Conservation (phyloP, 2,113 vertebrate genomes). For the Caranx melampygus region DNA sequence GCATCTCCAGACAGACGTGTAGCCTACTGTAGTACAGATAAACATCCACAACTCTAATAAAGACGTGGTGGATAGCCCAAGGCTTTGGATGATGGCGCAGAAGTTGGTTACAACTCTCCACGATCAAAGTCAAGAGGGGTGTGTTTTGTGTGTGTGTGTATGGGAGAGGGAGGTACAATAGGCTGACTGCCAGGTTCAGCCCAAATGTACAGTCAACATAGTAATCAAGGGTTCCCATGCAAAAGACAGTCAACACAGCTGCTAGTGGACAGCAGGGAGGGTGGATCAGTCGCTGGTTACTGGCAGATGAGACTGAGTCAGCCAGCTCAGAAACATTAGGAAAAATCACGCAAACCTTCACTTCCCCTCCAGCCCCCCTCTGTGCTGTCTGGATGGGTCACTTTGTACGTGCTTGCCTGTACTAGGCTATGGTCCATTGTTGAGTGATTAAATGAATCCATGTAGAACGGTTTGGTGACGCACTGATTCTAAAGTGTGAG, state of each 20-base stretch:
- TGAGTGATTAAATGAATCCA: neutral
- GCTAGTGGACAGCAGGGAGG: slow-evolving; percentile 38
- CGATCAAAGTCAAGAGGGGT: slow-evolving; percentile 68
- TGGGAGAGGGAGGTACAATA: slow-evolving; percentile 13
- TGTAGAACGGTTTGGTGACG: slow-evolving; percentile 1
- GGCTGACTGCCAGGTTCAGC: slow-evolving; percentile 42
- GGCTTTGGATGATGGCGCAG: slow-evolving; percentile 48
- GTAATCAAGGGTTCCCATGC: slow-evolving; percentile 70
- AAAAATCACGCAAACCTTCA: slow-evolving; percentile 17
- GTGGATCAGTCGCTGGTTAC: slow-evolving; percentile 29
- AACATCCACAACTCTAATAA: slow-evolving; percentile 82
- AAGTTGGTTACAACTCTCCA: slow-evolving; percentile 56
- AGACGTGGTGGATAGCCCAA: slow-evolving; percentile 59
- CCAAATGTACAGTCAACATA: slow-evolving; percentile 59
- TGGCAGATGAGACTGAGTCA: slow-evolving; percentile 42
- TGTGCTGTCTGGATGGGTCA: neutral
- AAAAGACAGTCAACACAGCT: slow-evolving; percentile 78
- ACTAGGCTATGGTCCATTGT: neutral
- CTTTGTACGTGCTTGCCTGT: neutral
- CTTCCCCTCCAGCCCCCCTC: neutral
- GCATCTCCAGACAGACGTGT: slow-evolving; percentile 32
- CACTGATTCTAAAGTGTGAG: too few species aligned
- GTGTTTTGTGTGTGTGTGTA: slow-evolving; percentile 28
- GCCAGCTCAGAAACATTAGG: slow-evolving; percentile 20
- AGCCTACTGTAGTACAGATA: slow-evolving; percentile 45